Conservation (phyloP, 2,113 vertebrate genomes). For the Seriola quinqueradiata region DNA sequence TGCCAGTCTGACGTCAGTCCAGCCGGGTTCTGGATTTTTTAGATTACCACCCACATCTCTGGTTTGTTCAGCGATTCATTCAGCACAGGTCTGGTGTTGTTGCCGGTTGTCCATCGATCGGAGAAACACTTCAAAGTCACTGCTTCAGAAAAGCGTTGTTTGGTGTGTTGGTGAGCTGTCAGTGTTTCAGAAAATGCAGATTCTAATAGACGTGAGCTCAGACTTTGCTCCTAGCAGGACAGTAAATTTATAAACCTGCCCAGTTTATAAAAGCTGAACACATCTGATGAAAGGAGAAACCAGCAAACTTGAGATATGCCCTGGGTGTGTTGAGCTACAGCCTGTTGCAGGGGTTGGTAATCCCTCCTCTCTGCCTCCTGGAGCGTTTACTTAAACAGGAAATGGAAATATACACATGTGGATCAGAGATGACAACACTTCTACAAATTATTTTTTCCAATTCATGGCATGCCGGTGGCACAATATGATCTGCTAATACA, state of each 20-base stretch:
- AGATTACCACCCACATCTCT: no score
- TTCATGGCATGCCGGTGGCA: neutral
- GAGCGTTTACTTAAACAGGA: conserved; percentile 61
- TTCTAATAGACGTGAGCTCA: neutral
- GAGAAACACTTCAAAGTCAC: no score
- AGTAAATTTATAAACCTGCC: neutral
- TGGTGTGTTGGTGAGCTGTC: no score
- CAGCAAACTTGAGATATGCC: neutral
- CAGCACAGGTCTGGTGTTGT: no score
- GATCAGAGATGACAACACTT: conserved; percentile 29
- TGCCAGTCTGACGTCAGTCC: neutral
- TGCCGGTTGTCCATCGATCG: no score
- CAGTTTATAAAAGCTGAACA: neutral
- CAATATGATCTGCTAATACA: neutral
- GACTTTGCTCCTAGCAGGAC: neutral
- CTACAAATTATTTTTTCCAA: neutral
- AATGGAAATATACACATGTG: conserved; percentile 44
- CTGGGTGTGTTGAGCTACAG: conserved; percentile 2
- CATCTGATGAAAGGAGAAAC: neutral
- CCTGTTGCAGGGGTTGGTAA: neutral
- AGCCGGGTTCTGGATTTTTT: neutral
- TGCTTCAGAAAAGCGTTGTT: no score
- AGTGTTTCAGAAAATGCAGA: no score
- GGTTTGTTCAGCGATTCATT: no score
- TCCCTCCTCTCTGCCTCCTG: conserved; percentile 20